Base-by-base conservation (phyloP, 1,140 invertebrate species). In the Drosophila athabasca region DNA sequence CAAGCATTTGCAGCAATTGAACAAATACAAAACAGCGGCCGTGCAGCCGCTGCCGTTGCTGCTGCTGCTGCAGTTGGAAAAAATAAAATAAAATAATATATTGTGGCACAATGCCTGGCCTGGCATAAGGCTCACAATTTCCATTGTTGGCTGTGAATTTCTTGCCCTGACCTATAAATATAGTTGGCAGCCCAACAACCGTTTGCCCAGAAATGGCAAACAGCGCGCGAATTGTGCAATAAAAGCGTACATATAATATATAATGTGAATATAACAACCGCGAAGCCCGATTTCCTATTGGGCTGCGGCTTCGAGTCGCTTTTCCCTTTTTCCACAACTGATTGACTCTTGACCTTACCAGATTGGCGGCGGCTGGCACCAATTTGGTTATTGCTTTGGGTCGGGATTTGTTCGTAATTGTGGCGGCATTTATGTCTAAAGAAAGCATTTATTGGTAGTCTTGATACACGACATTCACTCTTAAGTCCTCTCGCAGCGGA, bases 1-100 rank as follows among this genome's bases (percentile, higher is more conserved):
- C 79, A 87, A 87, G 75, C 79, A 82, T 87, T 87, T 87, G 83
- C 83, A 83, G 84, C 83, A 82, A 88, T 83, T 81, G 76, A 76
- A 76, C 79, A 76, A 88, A 88, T 70, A 87, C 83, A 83, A 85
- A 84, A 84, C 81, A 66, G 73, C 64, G 73, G 49, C 39, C 60
- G 62, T 64, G 49, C 62, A 55, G 55, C 53, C 39, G 26, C 55
- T 45, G 76, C 49, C 8, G 31, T 35, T 35, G 31, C 31, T 35
- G 17, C 17, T 67, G 49, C 65, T 51, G 55, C 6, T 65, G 72
- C 62, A 62, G 73, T 85, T 84, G 68, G 64, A 73, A 80, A 85
- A 66, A 76, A 82, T 76, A 62, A 71, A 57, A 57, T 58, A 43
- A n/a, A 35, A 39, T 39, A 31, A 52, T 67, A 49, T 80, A 62